Evolutionary conservation across 2,797 vertebrate genomes (phyloP).

Genomic region (Sebastolobus altivelis): DNA sequence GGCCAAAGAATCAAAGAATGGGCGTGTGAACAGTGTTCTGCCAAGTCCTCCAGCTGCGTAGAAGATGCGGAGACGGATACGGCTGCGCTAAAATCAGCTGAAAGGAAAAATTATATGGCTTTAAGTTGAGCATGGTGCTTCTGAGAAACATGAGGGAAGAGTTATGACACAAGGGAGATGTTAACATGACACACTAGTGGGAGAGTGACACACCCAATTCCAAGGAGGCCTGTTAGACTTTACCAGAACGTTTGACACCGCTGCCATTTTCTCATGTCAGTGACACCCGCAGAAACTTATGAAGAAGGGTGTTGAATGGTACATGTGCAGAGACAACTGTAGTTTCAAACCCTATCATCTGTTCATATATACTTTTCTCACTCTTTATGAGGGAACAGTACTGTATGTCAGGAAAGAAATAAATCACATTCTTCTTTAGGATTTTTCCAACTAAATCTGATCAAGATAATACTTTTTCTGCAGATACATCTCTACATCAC

Average conservation of each 20-base stretch:
- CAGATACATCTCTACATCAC: not conserved
- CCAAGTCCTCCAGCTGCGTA: slow-evolving; percentile 37
- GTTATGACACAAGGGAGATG: slow-evolving; percentile 72
- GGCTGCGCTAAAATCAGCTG: slow-evolving; percentile 42
- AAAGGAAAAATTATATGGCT: slow-evolving; percentile 38
- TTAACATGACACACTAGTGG: slow-evolving; percentile 80
- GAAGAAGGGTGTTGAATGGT: slow-evolving; percentile 34
- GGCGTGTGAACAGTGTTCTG: slow-evolving; percentile 49
- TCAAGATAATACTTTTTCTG: not conserved
- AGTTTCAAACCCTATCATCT: slow-evolving; percentile 11
- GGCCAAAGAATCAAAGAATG: slow-evolving; percentile 56
- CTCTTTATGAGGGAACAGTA: not conserved
- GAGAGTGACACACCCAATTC: slow-evolving; percentile 80
- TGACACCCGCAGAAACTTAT: slow-evolving; percentile 50
- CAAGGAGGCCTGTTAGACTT: slow-evolving; percentile 67
- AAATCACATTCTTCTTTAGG: not conserved
- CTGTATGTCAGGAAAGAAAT: not conserved
- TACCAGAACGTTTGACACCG: slow-evolving; percentile 61
- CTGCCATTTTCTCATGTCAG: slow-evolving; percentile 58
- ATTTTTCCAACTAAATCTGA: not conserved
- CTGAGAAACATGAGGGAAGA: slow-evolving; percentile 60
- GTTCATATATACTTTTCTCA: not conserved
- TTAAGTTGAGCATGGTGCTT: slow-evolving; percentile 48
- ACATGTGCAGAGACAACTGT: slow-evolving; percentile 17
- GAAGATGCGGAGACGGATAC: slow-evolving; percentile 4